phyloP scores from a whole-genome alignment of 2,888 invertebrate genomes.

The Andrena haemorrhoa region DNA sequence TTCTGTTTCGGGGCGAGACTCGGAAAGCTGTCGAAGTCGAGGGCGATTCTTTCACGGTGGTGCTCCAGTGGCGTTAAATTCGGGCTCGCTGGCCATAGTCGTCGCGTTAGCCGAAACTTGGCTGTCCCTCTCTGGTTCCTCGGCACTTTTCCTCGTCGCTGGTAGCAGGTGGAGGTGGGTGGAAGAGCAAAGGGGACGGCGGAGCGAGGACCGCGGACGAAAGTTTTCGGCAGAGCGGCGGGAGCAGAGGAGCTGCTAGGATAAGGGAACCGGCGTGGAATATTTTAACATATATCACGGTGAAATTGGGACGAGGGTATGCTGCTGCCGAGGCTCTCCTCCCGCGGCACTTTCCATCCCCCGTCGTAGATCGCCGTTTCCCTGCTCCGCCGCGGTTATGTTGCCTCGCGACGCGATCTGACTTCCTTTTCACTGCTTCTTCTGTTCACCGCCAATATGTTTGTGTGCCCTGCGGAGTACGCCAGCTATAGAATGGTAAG shows the following conservation, averaged over 20 bases:
- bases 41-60: constrained; percentile 76
- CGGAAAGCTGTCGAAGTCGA: constrained; percentile 66
- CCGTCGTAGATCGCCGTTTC: constrained; percentile 40
- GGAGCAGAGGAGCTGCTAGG: constrained; percentile 47
- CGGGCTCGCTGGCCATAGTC: constrained; percentile 70
- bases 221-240: constrained; percentile 38
- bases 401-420: constrained; percentile 34
- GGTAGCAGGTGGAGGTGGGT: constrained; percentile 41
- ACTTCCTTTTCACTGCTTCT: constrained; percentile 16
- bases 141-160: constrained; percentile 63
- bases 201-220: constrained; percentile 45
- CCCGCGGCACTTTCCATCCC: constrained; percentile 40
- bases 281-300: constrained; percentile 79
- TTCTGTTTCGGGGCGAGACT: not conserved
- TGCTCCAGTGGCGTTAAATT: constrained; percentile 71
- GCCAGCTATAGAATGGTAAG: constrained; percentile 78
- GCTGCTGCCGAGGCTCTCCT: constrained; percentile 52
- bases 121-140: constrained; percentile 33
- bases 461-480: constrained; percentile 77
- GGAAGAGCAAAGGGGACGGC: constrained; percentile 12
- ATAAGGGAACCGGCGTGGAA: constrained; percentile 74
- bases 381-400: constrained; percentile 20
- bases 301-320: constrained; percentile 74
- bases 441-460: constrained; percentile 71
- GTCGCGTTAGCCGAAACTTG: constrained; percentile 76